Evolutionary conservation across 2,888 invertebrate genomes (phyloP).

Genomic region (Bembecia ichneumoniformis): DNA sequence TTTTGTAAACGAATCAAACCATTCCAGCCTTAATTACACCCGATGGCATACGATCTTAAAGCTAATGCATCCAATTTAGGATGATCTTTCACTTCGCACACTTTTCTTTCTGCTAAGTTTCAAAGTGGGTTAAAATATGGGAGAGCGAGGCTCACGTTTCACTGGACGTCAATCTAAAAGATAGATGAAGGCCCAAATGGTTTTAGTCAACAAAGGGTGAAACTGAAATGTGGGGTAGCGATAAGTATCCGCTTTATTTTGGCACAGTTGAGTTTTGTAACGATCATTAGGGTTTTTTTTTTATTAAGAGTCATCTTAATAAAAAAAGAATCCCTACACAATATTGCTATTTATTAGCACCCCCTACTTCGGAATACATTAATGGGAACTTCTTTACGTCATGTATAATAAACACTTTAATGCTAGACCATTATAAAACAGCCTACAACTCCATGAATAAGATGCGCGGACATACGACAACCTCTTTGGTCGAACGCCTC

Average conservation of each 20-base stretch:
- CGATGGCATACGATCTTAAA: neutral
- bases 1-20: neutral
- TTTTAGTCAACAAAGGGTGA: constrained; percentile 3
- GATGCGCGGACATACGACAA: too few relatives aligned
- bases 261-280: too few relatives aligned
- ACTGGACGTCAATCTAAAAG: neutral
- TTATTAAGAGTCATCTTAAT: too few relatives aligned
- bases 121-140: neutral
- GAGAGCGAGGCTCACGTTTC: neutral
- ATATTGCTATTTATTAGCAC: too few relatives aligned
- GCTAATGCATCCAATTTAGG: neutral
- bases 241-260: constrained; percentile 1
- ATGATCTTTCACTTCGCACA: neutral
- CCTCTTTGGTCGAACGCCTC: too few relatives aligned
- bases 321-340: too few relatives aligned
- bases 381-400: too few relatives aligned
- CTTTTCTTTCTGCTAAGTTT: neutral
- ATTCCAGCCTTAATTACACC: neutral
- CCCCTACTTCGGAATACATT: too few relatives aligned
- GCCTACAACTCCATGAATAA: too few relatives aligned
- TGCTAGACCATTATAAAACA: too few relatives aligned
- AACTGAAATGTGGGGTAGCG: constrained; percentile 2
- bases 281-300: too few relatives aligned
- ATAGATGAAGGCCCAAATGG: constrained; percentile 2
- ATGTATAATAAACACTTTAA: too few relatives aligned